phyloP scores from a whole-genome alignment of 2,113 vertebrate genomes.

The Egretta garzetta region DNA sequence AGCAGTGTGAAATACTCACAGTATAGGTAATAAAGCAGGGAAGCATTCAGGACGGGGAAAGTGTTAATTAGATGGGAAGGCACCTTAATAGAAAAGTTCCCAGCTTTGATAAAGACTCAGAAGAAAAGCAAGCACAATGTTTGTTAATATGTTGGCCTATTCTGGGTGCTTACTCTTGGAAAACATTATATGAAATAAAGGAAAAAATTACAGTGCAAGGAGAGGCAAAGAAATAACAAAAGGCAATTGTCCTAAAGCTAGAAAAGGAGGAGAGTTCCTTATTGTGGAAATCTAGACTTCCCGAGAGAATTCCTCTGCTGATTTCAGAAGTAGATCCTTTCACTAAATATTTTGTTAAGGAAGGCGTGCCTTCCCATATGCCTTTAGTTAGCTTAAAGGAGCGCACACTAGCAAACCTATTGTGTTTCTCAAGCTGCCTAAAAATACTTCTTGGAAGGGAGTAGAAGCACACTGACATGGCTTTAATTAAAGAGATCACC shows the following conservation, averaged over 20 bases:
- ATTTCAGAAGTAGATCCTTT: neutral
- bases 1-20: neutral
- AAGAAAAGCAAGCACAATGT: neutral
- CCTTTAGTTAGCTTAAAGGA: neutral
- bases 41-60: neutral
- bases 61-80: neutral
- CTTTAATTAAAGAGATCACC: neutral
- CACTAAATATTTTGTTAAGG: slow-evolving; percentile 28
- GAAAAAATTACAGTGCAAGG: neutral
- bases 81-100: neutral
- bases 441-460: neutral
- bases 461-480: neutral
- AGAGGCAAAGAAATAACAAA: neutral
- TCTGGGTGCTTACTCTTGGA: neutral
- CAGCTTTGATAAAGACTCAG: neutral
- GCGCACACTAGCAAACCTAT: neutral
- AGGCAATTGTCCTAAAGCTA: neutral
- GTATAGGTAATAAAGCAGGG: neutral
- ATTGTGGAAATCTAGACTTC: slow-evolving; percentile 29
- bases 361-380: neutral
- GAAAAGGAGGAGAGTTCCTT: neutral
- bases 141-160: neutral
- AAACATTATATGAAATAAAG: neutral
- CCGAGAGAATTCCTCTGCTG: neutral
- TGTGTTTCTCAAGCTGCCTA: neutral